Evolutionary conservation across 2,797 vertebrate species (phyloP).

Genomic region (Manis pentadactyla): DNA sequence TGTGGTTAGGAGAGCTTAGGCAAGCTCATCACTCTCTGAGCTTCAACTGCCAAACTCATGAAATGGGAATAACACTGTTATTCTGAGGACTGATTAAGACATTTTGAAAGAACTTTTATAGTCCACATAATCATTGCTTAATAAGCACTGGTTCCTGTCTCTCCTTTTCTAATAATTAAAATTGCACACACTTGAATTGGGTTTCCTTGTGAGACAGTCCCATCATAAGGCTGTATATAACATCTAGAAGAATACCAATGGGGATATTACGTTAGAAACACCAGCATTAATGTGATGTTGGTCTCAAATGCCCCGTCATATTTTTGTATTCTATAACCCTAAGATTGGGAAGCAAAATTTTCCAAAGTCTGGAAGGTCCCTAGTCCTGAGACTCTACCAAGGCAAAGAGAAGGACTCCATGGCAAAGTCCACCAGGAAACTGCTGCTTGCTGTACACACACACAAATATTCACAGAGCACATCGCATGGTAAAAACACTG

Average conservation of each 20-base stretch:
- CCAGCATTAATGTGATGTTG: background rate
- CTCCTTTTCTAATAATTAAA: background rate
- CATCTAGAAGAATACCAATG: background rate
- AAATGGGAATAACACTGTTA: background rate
- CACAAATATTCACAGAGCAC: background rate
- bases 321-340: background rate
- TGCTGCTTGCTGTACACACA: background rate
- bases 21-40: background rate
- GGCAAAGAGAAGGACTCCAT: background rate
- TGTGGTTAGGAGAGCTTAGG: background rate
- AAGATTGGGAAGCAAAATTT: background rate
- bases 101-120: background rate
- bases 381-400: background rate
- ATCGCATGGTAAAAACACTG: background rate
- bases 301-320: background rate
- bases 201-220: background rate
- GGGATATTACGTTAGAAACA: background rate
- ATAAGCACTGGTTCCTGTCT: background rate
- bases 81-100: background rate
- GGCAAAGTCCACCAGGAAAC: background rate
- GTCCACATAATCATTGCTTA: background rate
- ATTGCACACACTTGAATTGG: background rate
- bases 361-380: background rate
- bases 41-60: background rate
- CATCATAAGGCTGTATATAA: background rate